Conservation (phyloP, 1,140 invertebrate genomes). For the Meteorus sp. region DNA sequence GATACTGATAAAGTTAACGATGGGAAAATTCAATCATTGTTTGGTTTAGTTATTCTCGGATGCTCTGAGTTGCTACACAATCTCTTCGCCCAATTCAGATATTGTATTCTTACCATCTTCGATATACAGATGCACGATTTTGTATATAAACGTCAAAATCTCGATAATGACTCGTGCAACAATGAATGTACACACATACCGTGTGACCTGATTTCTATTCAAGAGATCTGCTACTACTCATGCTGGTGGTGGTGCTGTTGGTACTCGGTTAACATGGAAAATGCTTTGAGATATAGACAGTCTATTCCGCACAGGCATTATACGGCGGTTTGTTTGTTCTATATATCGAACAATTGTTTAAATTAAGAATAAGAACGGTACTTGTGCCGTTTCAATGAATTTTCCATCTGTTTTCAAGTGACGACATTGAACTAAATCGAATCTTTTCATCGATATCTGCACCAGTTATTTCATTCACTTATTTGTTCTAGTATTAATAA, state of each 20-base stretch:
- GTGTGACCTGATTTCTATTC: constrained; percentile 9
- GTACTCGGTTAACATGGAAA: no score
- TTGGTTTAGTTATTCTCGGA: no score
- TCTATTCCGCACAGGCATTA: no score
- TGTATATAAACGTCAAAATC: constrained; percentile 2
- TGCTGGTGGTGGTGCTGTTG: no score
- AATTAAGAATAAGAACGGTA: background rate
- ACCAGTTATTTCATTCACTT: background rate
- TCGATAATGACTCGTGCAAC: constrained; percentile 4
- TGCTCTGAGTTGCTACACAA: no score
- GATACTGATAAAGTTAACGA: background rate
- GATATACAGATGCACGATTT: background rate
- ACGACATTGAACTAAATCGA: no score
- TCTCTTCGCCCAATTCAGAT: no score
- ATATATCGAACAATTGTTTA: background rate
- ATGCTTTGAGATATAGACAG: constrained; percentile 2
- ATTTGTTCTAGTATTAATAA: constrained; percentile 3
- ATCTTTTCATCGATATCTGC: no score
- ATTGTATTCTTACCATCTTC: background rate
- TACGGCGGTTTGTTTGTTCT: constrained; percentile 12
- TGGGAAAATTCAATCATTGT: no score
- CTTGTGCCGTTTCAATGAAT: background rate
- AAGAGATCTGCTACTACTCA: constrained; percentile 5
- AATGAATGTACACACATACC: background rate
- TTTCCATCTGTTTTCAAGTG: no score